phyloP scores from a whole-genome alignment of 2,888 invertebrate genomes.

The Andrena marginata region DNA sequence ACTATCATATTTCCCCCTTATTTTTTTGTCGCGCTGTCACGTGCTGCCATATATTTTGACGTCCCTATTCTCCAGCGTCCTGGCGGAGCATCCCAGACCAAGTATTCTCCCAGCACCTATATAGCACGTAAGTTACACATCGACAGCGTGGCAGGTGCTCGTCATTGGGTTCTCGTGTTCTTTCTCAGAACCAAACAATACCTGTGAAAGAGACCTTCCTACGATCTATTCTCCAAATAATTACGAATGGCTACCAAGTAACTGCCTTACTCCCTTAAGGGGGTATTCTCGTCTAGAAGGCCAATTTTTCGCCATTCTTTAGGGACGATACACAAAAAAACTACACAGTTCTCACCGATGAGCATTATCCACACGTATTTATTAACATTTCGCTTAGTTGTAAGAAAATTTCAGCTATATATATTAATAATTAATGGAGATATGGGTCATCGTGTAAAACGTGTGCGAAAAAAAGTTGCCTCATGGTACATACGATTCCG shows the following conservation, averaged over 20 bases:
- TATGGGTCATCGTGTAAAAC: too few species aligned
- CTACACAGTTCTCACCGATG: too few species aligned
- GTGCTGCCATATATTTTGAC: conserved; percentile 78
- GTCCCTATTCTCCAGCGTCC: conserved; percentile 73
- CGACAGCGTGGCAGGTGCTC: conserved; percentile 49
- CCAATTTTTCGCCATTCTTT: too few species aligned
- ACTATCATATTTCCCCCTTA: conserved; percentile 80
- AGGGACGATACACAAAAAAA: too few species aligned
- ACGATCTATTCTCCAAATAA: not conserved
- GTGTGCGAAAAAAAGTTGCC: too few species aligned
- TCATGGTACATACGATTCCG: too few species aligned
- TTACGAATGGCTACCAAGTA: too few species aligned
- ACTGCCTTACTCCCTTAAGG: not conserved
- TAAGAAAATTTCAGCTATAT: too few species aligned
- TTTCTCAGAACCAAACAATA: conserved; percentile 2
- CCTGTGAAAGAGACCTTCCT: not conserved
- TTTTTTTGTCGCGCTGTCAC: conserved; percentile 78
- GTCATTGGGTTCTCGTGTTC: conserved; percentile 31
- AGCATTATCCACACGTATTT: too few species aligned
- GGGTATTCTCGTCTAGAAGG: too few species aligned
- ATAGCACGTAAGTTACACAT: conserved; percentile 28
- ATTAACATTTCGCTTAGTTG: too few species aligned
- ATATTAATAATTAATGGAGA: too few species aligned
- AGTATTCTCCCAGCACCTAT: conserved; percentile 57
- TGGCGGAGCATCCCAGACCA: conserved; percentile 61